Conservation (phyloP, 2,888 invertebrate genomes). For the Palloptera scutellata region DNA sequence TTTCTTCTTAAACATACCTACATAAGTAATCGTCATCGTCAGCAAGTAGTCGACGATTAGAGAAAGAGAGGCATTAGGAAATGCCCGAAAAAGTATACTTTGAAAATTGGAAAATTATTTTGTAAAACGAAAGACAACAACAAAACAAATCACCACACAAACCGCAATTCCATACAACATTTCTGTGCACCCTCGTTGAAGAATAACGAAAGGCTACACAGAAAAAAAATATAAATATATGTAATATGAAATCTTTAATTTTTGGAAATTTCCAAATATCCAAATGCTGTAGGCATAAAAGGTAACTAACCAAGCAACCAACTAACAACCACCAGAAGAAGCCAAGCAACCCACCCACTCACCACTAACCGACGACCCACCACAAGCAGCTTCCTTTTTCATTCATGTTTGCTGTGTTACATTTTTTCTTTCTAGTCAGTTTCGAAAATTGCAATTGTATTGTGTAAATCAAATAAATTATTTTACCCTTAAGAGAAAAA, state of each 20-base stretch:
- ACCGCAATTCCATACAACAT: constrained; percentile 8
- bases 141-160: constrained; percentile 26
- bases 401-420: constrained; percentile 1
- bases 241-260: no score
- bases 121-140: not conserved
- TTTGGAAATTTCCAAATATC: no score
- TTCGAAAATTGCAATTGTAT: constrained; percentile 40
- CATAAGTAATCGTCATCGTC: not conserved
- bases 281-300: no score
- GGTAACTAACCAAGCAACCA: no score
- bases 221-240: no score
- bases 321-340: no score
- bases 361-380: not conserved
- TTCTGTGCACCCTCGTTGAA: no score
- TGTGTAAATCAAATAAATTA: constrained; percentile 43
- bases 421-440: constrained; percentile 16
- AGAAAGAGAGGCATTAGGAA: constrained; percentile 18
- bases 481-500: constrained; percentile 23
- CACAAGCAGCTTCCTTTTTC: not conserved
- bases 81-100: constrained; percentile 22
- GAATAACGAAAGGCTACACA: no score
- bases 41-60: no score
- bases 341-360: constrained; percentile 24
- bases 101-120: constrained; percentile 23
- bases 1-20: constrained; percentile 4